Evolutionary conservation across 1,140 invertebrate species (phyloP).

Genomic region (Zaprionus taronus): DNA sequence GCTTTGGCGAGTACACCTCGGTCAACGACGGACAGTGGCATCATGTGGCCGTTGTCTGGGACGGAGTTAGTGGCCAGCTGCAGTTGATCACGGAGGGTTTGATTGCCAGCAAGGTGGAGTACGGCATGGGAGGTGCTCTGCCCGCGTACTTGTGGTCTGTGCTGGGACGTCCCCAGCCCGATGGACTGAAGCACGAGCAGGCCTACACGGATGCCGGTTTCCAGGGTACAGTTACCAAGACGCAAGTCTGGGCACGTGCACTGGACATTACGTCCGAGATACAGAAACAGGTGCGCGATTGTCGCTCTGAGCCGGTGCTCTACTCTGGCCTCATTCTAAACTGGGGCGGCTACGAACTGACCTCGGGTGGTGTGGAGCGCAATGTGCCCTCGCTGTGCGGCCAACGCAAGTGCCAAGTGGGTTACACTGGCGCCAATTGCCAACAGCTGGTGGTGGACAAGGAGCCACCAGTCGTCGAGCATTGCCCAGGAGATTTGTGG

Average conservation of each 20-base stretch:
- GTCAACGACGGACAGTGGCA: conserved; percentile 99
- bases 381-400: conserved; percentile 96
- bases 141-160: conserved; percentile 95
- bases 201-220: conserved; percentile 94
- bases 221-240: conserved; percentile 96
- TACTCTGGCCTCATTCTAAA: conserved; percentile 94
- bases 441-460: conserved; percentile 94
- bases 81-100: conserved; percentile 96
- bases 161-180: conserved; percentile 94
- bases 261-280: conserved; percentile 96
- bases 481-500: conserved; percentile 97
- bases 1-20: conserved; percentile 95
- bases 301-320: conserved; percentile 95
- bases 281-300: conserved; percentile 95
- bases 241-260: conserved; percentile 96
- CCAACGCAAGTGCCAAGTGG: conserved; percentile 93
- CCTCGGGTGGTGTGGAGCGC: conserved; percentile 94
- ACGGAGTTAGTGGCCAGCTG: conserved; percentile 92
- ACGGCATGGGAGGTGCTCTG: conserved; percentile 91
- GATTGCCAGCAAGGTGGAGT: conserved; percentile 95
- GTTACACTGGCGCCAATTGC: conserved; percentile 93
- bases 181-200: conserved; percentile 86
- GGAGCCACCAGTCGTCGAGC: conserved; percentile 92
- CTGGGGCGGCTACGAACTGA: conserved; percentile 96
- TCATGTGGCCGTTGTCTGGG: conserved; percentile 97